Percentiles rank a stretch among this genome's conserved stretches.
phyloP scores from a whole-genome alignment of 2,113 vertebrate species.

The Rissa tridactyla region DNA sequence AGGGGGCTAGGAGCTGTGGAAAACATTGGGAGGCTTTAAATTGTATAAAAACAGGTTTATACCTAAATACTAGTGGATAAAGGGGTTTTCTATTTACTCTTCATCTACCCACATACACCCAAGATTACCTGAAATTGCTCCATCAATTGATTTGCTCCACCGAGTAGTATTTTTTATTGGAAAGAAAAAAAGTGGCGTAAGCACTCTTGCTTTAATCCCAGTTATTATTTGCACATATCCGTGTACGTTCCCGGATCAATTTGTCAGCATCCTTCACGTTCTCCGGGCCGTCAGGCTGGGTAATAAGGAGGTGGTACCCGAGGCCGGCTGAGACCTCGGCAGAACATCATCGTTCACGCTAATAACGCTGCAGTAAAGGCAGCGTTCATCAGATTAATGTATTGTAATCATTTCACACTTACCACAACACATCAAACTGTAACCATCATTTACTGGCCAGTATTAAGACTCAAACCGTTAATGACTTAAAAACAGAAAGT shows the following conservation, averaged over 20 bases:
- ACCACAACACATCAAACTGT: neutral
- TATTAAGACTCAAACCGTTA: neutral
- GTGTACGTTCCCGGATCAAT: neutral
- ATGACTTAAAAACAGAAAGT: slow-evolving; percentile 24
- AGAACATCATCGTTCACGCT: neutral
- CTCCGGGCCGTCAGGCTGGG: neutral
- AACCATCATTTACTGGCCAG: neutral
- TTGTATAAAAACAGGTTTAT: neutral
- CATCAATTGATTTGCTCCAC: neutral
- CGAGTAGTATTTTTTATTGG: neutral
- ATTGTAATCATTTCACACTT: neutral
- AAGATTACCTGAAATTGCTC: neutral
- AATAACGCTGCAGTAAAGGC: neutral
- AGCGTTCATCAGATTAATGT: neutral
- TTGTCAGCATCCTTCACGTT: neutral
- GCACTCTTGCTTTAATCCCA: neutral
- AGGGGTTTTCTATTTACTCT: neutral
- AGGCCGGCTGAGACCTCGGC: neutral
- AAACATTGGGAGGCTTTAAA: neutral
- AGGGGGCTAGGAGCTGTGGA: neutral
- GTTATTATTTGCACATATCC: neutral
- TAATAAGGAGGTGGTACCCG: neutral
- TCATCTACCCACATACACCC: neutral
- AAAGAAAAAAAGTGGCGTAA: neutral
- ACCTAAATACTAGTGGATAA: neutral